Evolutionary conservation across 1,140 invertebrate species (phyloP).

Genomic region (Panagrolaimus sp.): DNA sequence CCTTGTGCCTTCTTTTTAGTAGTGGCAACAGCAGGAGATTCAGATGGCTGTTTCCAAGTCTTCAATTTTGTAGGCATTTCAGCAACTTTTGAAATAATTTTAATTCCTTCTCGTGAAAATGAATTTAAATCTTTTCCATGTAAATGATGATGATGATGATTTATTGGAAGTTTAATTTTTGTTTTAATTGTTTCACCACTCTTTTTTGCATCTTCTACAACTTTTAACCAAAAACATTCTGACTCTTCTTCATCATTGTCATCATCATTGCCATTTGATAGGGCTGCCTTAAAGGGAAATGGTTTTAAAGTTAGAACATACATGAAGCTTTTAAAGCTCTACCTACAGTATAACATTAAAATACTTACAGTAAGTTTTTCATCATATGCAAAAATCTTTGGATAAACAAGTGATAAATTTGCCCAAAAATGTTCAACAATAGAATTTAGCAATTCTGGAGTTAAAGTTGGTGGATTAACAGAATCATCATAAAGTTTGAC

Average conservation of each 20-base stretch:
- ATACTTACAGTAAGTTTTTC: not conserved
- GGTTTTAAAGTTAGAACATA: too few species aligned
- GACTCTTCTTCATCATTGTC: too few species aligned
- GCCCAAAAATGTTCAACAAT: slow-evolving; percentile 52
- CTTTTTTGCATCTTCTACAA: not conserved
- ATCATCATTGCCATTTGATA: too few species aligned
- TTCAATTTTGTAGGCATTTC: not conserved
- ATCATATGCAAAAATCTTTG: slow-evolving; percentile 24
- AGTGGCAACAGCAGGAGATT: not conserved
- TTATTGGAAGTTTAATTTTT: not conserved
- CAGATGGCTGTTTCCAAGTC: not conserved
- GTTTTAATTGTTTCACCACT: not conserved
- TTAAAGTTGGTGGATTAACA: slow-evolving; percentile 24
- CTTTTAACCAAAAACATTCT: not conserved
- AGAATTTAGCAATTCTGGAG: slow-evolving; percentile 46
- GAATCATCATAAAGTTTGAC: slow-evolving; percentile 60
- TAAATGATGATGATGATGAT: too few species aligned
- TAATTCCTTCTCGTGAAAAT: not conserved
- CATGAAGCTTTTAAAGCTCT: too few species aligned
- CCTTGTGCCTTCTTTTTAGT: too few species aligned
- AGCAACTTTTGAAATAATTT: not conserved
- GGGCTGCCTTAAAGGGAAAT: too few species aligned
- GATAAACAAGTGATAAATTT: slow-evolving; percentile 45
- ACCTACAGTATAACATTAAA: too few species aligned
- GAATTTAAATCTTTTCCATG: too few species aligned